These are phyloP conservation scores for Eidolon helvum DNA, from an alignment of 2,113 vertebrate species.

Conservation along the genomic window DNA sequence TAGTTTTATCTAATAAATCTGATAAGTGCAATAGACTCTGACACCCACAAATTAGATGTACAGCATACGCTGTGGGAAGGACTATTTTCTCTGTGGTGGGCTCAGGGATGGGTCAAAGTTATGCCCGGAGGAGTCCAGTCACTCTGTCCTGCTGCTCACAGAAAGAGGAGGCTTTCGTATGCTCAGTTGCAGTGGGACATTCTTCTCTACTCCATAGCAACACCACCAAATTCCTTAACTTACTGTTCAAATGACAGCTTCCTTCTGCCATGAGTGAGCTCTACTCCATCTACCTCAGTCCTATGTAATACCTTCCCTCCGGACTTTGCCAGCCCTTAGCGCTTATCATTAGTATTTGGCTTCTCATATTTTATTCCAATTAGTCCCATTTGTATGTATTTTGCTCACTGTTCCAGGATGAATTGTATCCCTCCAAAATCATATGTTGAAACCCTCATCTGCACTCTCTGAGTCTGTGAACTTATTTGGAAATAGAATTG, in stretches of 20 bases:
- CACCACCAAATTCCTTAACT: background rate
- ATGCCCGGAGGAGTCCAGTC: background rate
- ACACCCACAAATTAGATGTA: conserved; percentile 29
- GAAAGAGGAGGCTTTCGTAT: background rate
- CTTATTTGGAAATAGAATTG: background rate
- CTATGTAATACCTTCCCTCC: too few species aligned
- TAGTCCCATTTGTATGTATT: background rate
- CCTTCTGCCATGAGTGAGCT: background rate
- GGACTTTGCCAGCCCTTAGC: background rate
- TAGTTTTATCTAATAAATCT: conserved; percentile 71
- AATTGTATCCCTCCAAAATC: background rate
- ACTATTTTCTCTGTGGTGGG: background rate
- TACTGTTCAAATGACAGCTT: background rate
- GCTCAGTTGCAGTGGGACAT: accelerated
- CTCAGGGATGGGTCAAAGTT: background rate
- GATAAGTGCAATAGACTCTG: conserved; percentile 46
- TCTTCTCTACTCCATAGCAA: background rate
- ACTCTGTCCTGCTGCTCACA: background rate
- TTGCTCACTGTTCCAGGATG: background rate
- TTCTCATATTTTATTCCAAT: background rate
- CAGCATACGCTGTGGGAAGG: background rate
- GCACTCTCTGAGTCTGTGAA: background rate
- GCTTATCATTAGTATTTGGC: background rate
- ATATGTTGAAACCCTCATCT: background rate
- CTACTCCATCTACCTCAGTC: background rate